Evolutionary conservation across 2,113 vertebrate species (phyloP).

Genomic region (Neolamprologus variostigma): DNA sequence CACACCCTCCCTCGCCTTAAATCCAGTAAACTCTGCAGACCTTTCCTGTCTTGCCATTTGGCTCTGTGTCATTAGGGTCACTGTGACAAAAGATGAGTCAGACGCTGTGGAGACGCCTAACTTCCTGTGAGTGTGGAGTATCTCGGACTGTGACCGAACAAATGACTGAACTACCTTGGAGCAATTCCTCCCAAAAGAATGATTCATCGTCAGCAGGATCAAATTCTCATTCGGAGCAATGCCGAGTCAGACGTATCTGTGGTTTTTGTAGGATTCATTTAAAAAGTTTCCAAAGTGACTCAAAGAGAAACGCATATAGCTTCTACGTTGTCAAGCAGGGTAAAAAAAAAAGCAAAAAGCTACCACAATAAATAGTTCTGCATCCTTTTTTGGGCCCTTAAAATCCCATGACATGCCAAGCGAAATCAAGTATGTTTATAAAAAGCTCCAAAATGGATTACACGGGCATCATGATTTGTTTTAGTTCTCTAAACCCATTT

Average conservation of each 20-base stretch:
- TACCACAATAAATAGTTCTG: neutral
- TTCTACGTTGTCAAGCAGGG: neutral
- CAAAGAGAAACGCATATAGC: neutral
- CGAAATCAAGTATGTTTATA: neutral
- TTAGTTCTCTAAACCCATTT: neutral
- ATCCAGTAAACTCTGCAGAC: slow-evolving; percentile 26
- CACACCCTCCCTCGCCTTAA: slow-evolving; percentile 9
- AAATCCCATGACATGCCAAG: neutral
- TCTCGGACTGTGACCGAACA: neutral
- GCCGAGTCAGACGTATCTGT: neutral
- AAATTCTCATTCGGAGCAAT: neutral
- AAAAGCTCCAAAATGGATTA: neutral
- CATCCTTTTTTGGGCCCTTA: neutral
- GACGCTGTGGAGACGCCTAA: slow-evolving; percentile 53
- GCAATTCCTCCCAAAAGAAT: slow-evolving; percentile 27
- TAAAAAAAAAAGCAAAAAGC: neutral
- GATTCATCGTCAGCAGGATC: slow-evolving; percentile 30
- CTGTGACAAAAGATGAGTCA: slow-evolving; percentile 65
- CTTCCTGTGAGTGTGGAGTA: slow-evolving; percentile 59
- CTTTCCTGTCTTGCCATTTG: slow-evolving; percentile 47
- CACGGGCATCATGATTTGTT: neutral
- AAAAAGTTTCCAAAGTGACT: neutral
- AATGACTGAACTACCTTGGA: slow-evolving; percentile 18
- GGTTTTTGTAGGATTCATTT: neutral
- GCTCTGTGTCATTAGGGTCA: slow-evolving; percentile 40